Base-by-base conservation (phyloP, 2,113 vertebrate genomes). In the Rhabdornis inornatus region DNA sequence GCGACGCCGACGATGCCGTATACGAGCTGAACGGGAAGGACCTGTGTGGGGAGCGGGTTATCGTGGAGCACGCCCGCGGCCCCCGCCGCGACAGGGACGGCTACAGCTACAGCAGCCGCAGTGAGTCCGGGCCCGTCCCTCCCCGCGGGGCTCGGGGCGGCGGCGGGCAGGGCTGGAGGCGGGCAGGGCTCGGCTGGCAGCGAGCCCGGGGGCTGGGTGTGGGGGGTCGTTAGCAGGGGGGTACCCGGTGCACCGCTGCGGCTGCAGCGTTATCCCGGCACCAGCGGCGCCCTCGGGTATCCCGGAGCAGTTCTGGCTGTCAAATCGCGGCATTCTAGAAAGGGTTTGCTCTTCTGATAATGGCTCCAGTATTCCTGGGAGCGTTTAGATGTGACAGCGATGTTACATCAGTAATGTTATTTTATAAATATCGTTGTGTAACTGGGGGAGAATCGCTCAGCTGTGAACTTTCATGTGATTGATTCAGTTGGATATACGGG, bases 1-100 rank as follows among this genome's bases (percentile, higher is more conserved):
- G 99, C 18, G 99, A 99, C 87, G 99, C 99, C 53, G 99, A 99
- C 39, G 99, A 99, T 93, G 99, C 99, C 5, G 99, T 99, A 69
- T 99, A 99, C 90, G 99, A 99, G 94, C 98, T 99, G 89, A 99
- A 99, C 40, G 99, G 99, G 59, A 99, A 99, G 97, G 99, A 99
- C 95, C 97, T 99, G 70, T 99, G 99, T 94, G 99, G 99, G 44
- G 99, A 99, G 93, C 96, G 99, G 85, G 98, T 98, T 82, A 98
- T 98, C 88, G 98, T 98, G 87, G 98, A 98, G 82, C 98, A 98
- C 75, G 98, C 98, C 94, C 94, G 98, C 23, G 98, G 98, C 77
- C 98, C 99, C 4, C 99, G 99, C 4, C 98, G 99, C 8, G 99
- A 99, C 56, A 98, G 99, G 40, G 99, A 99, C 68, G 98, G 99